These are phyloP conservation scores for Drosophila biarmipes DNA, from an alignment of 1,140 invertebrate genomes.

Conservation along the genomic window DNA sequence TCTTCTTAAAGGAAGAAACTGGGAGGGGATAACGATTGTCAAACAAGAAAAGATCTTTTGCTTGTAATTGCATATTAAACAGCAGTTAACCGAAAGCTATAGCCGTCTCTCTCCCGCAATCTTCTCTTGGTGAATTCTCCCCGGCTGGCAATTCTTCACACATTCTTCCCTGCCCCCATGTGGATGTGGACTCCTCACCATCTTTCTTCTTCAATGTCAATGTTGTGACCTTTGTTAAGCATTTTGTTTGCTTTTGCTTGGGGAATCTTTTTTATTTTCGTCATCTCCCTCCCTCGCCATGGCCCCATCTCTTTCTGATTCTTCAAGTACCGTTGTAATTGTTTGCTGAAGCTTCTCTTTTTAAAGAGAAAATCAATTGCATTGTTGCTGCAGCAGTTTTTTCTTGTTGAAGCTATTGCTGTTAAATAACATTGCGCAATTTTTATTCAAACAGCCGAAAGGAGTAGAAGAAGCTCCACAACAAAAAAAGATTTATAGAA, in stretches of 20 bases:
- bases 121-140: constrained; percentile 8
- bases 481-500: constrained; percentile 30
- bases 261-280: constrained; percentile 50
- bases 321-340: constrained; percentile 79
- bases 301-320: constrained; percentile 18
- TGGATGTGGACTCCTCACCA: background rate
- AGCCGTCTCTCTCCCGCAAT: constrained; percentile 1
- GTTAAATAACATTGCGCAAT: constrained; percentile 79
- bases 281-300: constrained; percentile 2
- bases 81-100: constrained; percentile 70
- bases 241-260: constrained; percentile 67
- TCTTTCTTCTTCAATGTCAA: constrained; percentile 73
- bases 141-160: constrained; percentile 25
- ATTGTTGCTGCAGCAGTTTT: constrained; percentile 51
- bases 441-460: constrained; percentile 67
- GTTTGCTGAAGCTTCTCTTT: constrained; percentile 55
- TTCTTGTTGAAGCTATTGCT: constrained; percentile 34
- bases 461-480: constrained; percentile 14
- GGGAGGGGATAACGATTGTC: constrained; percentile 23
- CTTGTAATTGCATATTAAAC: constrained; percentile 80
- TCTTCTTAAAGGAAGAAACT: constrained; percentile 2
- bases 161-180: constrained; percentile 1
- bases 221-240: constrained; percentile 81
- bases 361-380: constrained; percentile 71
- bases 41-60: constrained; percentile 57